phyloP scores from a whole-genome alignment of 2,888 invertebrate genomes.

The Rhorus exstirpatorius region DNA sequence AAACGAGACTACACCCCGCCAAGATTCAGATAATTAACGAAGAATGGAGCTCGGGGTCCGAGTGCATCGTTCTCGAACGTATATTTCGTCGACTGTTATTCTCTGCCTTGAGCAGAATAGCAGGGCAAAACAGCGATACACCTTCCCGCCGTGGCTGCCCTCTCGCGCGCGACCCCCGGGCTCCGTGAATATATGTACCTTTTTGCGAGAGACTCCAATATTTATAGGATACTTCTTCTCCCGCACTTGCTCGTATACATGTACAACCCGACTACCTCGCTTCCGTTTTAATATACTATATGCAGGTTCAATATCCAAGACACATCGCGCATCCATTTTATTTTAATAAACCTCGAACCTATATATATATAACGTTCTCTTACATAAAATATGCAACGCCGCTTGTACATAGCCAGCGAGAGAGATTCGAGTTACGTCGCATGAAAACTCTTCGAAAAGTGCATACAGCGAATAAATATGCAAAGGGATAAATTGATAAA shows the following conservation, averaged over 20 bases:
- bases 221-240: conserved; percentile 59
- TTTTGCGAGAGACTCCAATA: conserved; percentile 51
- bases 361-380: too few species aligned
- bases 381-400: too few species aligned
- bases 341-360: conserved; percentile 53
- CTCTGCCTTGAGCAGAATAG: conserved; percentile 1
- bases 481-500: too few species aligned
- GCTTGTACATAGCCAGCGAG: too few species aligned
- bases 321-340: conserved; percentile 46
- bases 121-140: conserved; percentile 10
- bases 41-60: conserved; percentile 53
- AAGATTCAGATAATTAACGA: conserved; percentile 69
- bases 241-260: conserved; percentile 12
- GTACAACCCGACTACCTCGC: neutral
- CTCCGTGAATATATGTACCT: too few species aligned
- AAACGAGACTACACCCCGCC: conserved; percentile 27
- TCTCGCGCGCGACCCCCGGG: conserved; percentile 6
- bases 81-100: conserved; percentile 65
- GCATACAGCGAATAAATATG: too few species aligned
- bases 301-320: conserved; percentile 56
- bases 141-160: conserved; percentile 1
- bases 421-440: too few species aligned
- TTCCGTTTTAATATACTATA: conserved; percentile 46
- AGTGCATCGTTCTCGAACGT: conserved; percentile 57
- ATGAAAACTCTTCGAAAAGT: too few species aligned